A percentile compares a stretch with the other conserved stretches of the same genome.
Conservation (phyloP, 2,113 vertebrate species). For the Tachycineta bicolor region DNA sequence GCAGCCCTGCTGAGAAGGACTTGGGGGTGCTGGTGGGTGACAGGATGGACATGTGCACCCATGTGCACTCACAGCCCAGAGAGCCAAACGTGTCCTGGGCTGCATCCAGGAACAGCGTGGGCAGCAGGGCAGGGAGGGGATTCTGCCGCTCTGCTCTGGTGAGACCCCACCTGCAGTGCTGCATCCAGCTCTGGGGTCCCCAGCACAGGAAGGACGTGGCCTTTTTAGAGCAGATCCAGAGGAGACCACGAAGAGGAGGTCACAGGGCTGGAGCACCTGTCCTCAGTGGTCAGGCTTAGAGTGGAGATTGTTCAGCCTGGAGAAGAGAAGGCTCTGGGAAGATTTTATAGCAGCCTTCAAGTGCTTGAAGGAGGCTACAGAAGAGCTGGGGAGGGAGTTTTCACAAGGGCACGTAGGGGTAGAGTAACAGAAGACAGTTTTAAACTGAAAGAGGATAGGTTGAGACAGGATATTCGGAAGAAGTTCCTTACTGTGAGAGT, state of each 20-base stretch:
- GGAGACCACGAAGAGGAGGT: not conserved
- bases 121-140: not conserved
- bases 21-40: not conserved
- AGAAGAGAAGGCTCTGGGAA: not conserved
- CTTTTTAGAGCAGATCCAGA: not conserved
- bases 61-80: accelerated
- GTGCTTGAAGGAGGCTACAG: no score
- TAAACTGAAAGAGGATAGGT: not conserved
- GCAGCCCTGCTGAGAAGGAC: accelerated
- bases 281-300: not conserved
- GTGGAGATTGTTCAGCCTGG: not conserved
- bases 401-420: no score
- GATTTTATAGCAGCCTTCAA: not conserved
- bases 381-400: not conserved
- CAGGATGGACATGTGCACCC: not conserved
- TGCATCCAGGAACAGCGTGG: not conserved
- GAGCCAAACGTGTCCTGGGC: not conserved
- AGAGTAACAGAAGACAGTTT: not conserved
- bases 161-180: not conserved
- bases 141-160: not conserved
- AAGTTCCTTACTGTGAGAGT: not conserved
- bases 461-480: not conserved
- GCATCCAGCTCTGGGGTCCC: accelerated
- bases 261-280: not conserved
- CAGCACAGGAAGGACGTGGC: not conserved